These are phyloP conservation scores for Pristionchus arcanus DNA, from an alignment of 2,888 invertebrate species.

Conservation along the genomic window DNA sequence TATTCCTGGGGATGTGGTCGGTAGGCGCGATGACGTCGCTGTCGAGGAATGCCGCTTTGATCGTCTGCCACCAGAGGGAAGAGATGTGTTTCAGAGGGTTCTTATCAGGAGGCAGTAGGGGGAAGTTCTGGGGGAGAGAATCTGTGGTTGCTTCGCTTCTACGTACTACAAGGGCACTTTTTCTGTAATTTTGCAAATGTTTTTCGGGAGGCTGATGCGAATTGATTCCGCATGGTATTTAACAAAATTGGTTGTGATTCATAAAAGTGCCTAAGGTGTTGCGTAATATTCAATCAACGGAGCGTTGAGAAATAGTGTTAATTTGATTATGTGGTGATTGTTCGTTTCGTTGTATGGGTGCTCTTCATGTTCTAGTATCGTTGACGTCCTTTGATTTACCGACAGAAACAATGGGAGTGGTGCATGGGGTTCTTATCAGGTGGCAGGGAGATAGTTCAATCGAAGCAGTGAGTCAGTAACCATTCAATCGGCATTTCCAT, in stretches of 20 bases:
- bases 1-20: too few species aligned
- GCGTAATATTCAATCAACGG: too few species aligned
- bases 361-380: background rate
- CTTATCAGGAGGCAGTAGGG: background rate
- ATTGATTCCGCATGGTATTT: too few species aligned
- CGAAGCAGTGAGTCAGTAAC: conserved; percentile 8
- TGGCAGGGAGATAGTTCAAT: background rate
- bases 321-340: background rate
- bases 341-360: background rate
- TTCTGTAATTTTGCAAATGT: too few species aligned
- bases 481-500: background rate
- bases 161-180: too few species aligned
- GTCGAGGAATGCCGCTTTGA: background rate
- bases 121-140: background rate
- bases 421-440: conserved; percentile 1
- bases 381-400: background rate
- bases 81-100: background rate
- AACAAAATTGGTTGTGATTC: too few species aligned
- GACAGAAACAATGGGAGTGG: background rate
- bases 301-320: background rate
- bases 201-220: too few species aligned
- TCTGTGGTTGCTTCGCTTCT: too few species aligned
- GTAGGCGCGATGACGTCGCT: background rate
- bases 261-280: too few species aligned
- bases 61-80: background rate